These are phyloP conservation scores for Eremobia ochroleuca DNA, from an alignment of 2,888 invertebrate genomes.

Conservation along the genomic window DNA sequence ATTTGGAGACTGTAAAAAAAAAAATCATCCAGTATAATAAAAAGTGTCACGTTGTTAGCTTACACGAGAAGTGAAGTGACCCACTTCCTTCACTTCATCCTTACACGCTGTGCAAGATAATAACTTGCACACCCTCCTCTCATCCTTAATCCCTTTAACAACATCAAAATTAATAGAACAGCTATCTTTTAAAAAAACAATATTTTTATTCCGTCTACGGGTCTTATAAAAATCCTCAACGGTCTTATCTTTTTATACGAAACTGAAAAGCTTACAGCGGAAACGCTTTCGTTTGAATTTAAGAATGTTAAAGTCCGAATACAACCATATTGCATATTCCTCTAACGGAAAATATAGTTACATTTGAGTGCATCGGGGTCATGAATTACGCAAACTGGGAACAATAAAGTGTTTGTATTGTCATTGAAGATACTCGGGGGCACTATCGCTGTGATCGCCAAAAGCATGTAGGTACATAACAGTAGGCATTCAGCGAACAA, in stretches of 20 bases:
- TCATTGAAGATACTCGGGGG: conserved; percentile 81
- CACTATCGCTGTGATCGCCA: conserved; percentile 81
- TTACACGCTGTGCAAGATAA: conserved; percentile 8
- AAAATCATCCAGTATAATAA: too few relatives aligned
- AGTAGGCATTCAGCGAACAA: conserved; percentile 86
- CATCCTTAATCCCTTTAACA: conserved; percentile 13
- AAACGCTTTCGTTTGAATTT: conserved; percentile 31
- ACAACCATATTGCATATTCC: conserved; percentile 41
- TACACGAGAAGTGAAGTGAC: conserved; percentile 29
- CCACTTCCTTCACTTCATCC: conserved; percentile 13
- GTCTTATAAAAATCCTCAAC: conserved; percentile 35
- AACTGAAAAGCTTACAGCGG: conserved; percentile 39
- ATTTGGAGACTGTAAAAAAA: too few relatives aligned
- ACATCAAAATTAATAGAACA: conserved; percentile 14
- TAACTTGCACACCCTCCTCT: conserved; percentile 22
- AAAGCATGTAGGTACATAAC: conserved; percentile 84
- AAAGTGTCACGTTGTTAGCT: conserved; percentile 22
- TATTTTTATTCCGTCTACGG: conserved; percentile 10
- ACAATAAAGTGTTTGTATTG: conserved; percentile 80
- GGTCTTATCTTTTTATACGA: conserved; percentile 37
- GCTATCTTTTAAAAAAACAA: neutral
- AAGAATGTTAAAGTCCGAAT: conserved; percentile 27
- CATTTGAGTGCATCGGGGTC: conserved; percentile 62
- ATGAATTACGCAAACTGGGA: conserved; percentile 72
- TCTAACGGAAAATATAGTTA: conserved; percentile 43